Base-by-base conservation (phyloP, 2,888 invertebrate genomes). In the Tenthredo amoena region DNA sequence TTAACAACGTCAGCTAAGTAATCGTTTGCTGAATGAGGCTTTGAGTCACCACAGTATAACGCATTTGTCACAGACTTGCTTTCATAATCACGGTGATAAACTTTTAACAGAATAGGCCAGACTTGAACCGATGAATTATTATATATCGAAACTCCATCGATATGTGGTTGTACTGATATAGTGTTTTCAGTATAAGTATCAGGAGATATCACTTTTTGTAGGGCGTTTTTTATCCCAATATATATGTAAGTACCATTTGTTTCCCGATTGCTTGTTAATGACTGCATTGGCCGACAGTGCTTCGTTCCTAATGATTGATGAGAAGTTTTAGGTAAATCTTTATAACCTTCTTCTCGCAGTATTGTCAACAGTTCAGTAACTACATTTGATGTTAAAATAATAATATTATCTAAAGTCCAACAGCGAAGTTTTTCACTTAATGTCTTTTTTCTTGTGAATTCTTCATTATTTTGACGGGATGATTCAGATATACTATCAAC, bases 81-180 rank as follows among this genome's bases (percentile, higher is more conserved):
- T 58, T 85, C 85, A 55, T 85, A 85, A 79, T 85, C 18, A 3
- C 77, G 55, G 62, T 85, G 2, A 55, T 85, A 40, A 58, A 85
- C 85, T 79, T 79, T 85, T 62, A 85, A 62, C 2, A 79, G 21
- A 68, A 83, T 83, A n/a, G 83, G 83, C 83, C 83, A 83, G 37
- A 83, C 37, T 68, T 83, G 83, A 18, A 83, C 72, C 37, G 34
- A 83, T 3, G 83, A 83, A 34, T 83, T 83, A 83, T 83, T 18
- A 74, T 31, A 83, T 10, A 83, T 71, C 1, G 83, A 83, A 26
- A 83, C 31, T 26, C 58, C 83, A 62, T 83, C 71, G 18, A 83
- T 83, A 26, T 72, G 83, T 0, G 71, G 6, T 18, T 83, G 83
- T 0, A 83, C 83, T 62, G 65, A 6, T 65, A 83, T 83, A 26